Conservation (phyloP, 1,140 invertebrate genomes). For the Mya arenaria region DNA sequence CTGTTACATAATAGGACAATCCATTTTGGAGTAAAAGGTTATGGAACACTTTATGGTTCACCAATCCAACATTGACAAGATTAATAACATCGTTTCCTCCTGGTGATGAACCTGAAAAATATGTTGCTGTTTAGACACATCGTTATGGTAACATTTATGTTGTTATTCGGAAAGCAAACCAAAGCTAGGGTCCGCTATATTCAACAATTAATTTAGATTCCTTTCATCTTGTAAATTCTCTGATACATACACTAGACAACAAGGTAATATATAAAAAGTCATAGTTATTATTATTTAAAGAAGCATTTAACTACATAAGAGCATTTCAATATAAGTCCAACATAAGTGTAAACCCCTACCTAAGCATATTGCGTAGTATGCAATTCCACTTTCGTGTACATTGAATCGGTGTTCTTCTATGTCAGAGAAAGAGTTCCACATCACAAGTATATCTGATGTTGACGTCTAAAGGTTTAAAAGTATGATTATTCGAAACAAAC, state of each 20-base stretch:
- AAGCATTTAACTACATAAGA: no score
- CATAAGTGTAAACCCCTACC: no score
- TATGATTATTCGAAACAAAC: no score
- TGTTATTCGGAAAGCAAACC: background rate
- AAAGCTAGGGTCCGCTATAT: background rate
- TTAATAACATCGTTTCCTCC: background rate
- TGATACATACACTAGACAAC: background rate
- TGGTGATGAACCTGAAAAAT: background rate
- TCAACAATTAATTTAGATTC: background rate
- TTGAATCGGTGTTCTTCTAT: slow-evolving; percentile 27
- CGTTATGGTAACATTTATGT: background rate
- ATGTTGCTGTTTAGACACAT: no score
- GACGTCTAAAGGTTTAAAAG: no score
- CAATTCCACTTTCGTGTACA: slow-evolving; percentile 32
- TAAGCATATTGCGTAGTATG: slow-evolving; percentile 20
- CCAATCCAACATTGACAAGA: background rate
- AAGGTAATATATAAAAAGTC: no score
- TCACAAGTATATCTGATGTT: slow-evolving; percentile 28
- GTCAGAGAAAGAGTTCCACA: slow-evolving; percentile 43
- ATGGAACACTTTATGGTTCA: slow-evolving; percentile 9
- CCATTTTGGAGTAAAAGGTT: slow-evolving; percentile 5
- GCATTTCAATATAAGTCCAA: no score
- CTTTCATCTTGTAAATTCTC: background rate
- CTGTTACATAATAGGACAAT: slow-evolving; percentile 20
- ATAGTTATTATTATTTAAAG: no score